phyloP scores from a whole-genome alignment of 2,888 invertebrate genomes.

The Epinotia ramella region DNA sequence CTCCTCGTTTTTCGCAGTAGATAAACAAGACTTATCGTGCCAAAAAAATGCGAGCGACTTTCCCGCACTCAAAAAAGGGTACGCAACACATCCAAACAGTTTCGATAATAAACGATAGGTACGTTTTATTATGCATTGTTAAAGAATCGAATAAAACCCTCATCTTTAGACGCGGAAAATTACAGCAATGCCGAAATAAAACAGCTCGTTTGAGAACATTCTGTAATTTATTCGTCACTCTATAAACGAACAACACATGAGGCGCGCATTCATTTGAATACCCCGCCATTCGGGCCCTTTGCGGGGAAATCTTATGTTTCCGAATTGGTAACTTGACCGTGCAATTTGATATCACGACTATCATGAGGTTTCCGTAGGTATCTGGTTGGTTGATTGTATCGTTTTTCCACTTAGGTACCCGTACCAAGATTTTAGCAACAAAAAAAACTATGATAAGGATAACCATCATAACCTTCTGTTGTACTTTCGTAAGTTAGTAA shows the following conservation, averaged over 20 bases:
- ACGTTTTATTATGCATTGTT: neutral
- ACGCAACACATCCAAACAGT: neutral
- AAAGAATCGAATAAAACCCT: slow-evolving; percentile 1
- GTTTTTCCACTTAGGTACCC: slow-evolving; percentile 1
- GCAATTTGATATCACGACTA: slow-evolving; percentile 11
- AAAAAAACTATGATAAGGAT: too few species aligned
- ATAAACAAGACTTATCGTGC: too few species aligned
- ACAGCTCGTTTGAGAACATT: neutral
- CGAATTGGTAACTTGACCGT: slow-evolving; percentile 32
- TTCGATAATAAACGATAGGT: neutral
- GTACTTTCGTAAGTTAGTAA: too few species aligned
- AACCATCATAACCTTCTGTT: too few species aligned
- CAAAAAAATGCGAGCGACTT: neutral
- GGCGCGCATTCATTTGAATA: slow-evolving; percentile 38
- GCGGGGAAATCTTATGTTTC: slow-evolving; percentile 28
- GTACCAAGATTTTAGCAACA: slow-evolving; percentile 42
- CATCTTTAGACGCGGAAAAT: slow-evolving; percentile 3
- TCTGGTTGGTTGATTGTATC: neutral
- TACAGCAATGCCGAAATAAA: neutral
- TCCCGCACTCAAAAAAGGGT: neutral
- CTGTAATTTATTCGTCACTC: slow-evolving; percentile 15
- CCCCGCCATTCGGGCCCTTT: neutral
- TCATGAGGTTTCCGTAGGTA: neutral
- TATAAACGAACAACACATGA: slow-evolving; percentile 24
- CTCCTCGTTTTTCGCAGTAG: too few species aligned